Evolutionary conservation across 2,113 vertebrate species (phyloP).

Genomic region (Acanthisitta chloris): DNA sequence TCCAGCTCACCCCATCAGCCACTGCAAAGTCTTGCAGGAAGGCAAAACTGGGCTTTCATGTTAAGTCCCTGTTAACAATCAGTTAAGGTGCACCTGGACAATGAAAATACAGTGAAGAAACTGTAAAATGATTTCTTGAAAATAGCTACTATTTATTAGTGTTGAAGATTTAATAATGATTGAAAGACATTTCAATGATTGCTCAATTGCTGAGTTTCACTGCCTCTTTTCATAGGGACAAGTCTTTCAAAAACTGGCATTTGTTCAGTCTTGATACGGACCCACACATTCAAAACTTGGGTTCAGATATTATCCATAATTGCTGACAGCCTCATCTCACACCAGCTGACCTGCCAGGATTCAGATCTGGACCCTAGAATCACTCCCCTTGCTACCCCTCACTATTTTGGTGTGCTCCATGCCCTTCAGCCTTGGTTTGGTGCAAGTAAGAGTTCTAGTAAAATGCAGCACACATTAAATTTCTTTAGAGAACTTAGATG

Average conservation of each 20-base stretch:
- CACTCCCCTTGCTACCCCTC: neutral
- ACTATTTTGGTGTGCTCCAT: neutral
- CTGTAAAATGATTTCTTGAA: neutral
- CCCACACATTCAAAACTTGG: neutral
- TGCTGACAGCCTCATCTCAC: neutral
- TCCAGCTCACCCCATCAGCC: neutral
- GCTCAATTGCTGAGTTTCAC: neutral
- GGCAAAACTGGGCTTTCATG: neutral
- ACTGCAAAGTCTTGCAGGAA: neutral
- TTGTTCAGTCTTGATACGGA: neutral
- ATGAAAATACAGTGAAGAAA: neutral
- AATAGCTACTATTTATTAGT: neutral
- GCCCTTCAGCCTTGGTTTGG: neutral
- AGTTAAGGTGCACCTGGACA: neutral
- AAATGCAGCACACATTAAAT: neutral
- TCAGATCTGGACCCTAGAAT: neutral
- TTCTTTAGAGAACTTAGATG: neutral
- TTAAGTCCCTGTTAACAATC: neutral
- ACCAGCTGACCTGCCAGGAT: neutral
- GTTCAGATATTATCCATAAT: neutral
- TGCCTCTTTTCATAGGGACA: neutral
- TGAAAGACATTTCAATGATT: neutral
- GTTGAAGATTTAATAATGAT: neutral
- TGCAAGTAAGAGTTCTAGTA: neutral
- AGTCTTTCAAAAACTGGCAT: neutral